Base-by-base conservation (phyloP, 2,888 invertebrate genomes). In the Acrocyrtus sp. region DNA sequence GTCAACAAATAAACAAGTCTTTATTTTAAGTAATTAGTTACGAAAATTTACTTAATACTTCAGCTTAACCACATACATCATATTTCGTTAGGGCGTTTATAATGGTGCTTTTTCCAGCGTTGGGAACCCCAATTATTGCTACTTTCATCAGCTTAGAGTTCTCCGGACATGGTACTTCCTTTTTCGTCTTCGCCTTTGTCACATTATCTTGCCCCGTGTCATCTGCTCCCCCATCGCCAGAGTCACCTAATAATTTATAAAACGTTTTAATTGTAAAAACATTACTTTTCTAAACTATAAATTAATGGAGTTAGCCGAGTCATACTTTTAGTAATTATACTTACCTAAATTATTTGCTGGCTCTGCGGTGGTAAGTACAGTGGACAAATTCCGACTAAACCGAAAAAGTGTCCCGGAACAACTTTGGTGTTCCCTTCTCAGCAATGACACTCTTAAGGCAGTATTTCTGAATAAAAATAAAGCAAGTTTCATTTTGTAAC, bases 101-200 rank as follows among this genome's bases (percentile, higher is more conserved):
- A 29, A 98, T 87, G 0, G 97, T 96, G 83, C 98, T 98, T 85
- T 98, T 98, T 27, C 98, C 98, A 57, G 91, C 92, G 88, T 98
- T 98, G 3, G 98, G 98, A 15, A 92, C 87, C 2, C 98, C 98
- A 78, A 98, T 89, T 22, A 98, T 90, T 6, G 96, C 94, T 26
- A 95, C 90, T 85, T 89, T 81, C 47, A 82, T 66, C 12, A 82
- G 51, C 50, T 43, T 66, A 12, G 72, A 8, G 63, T 70, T 67
- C n/a, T 27, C 65, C 12, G 72, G 75, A 58, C 66, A 54, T 0
- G n/a, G 10, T 12, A 57, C 29, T 8, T 48, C 67, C 24, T 60
- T 63, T 27, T n/a, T 39, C 17, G 17, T 29, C 56, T 21, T 39
- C 17, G 10, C 29, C 34, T 34, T 34, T 5, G 34, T 34, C 34